These are phyloP conservation scores for Otus sunia DNA, from an alignment of 2,113 vertebrate genomes.

Conservation along the genomic window DNA sequence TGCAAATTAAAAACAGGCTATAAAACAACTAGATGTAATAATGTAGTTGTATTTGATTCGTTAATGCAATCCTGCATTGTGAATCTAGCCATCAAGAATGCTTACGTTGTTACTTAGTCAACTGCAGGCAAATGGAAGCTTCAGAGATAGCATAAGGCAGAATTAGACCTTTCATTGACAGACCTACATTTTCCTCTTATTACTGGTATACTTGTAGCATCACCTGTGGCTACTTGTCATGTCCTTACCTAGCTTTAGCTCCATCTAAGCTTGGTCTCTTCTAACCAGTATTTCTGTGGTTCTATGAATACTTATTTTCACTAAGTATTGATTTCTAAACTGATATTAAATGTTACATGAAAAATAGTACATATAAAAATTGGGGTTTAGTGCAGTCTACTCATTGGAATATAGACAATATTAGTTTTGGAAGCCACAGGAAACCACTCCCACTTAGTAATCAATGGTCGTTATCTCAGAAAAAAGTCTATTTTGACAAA, in stretches of 20 bases:
- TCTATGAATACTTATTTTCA: not conserved
- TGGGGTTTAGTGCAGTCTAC: not conserved
- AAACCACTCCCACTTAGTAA: not conserved
- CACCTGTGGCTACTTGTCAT: not conserved
- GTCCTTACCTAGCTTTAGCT: not conserved
- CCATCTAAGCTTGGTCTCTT: not conserved
- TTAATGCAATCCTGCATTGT: not conserved
- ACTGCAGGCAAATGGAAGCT: not conserved
- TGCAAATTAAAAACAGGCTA: not conserved
- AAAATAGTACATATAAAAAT: not conserved
- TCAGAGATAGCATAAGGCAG: not conserved
- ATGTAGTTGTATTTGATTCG: not conserved
- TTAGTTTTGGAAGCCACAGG: not conserved
- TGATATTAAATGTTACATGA: not conserved
- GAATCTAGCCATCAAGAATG: not conserved
- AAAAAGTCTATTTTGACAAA: not conserved
- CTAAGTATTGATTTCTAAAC: not conserved
- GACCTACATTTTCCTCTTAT: not conserved
- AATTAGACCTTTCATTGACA: not conserved
- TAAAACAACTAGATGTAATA: not conserved
- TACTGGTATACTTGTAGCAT: not conserved
- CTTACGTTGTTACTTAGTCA: not conserved
- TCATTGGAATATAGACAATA: not conserved
- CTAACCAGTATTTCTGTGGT: not conserved
- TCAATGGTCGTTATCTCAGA: not conserved